These are phyloP conservation scores for Plagodis pulveraria DNA, from an alignment of 2,888 invertebrate species.

Conservation along the genomic window DNA sequence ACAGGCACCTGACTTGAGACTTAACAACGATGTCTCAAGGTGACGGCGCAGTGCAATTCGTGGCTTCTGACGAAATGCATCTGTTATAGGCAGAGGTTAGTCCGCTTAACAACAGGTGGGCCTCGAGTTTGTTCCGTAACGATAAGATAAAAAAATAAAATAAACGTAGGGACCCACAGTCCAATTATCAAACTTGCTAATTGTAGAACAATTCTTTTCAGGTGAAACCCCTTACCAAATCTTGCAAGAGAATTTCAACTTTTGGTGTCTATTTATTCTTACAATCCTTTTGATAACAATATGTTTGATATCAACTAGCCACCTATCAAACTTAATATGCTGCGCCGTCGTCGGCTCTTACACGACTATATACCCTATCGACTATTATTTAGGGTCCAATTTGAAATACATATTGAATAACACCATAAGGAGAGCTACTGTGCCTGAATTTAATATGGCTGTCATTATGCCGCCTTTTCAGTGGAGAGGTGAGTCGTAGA, in stretches of 20 bases:
- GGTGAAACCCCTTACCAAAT: background rate
- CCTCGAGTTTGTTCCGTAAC: too few species aligned
- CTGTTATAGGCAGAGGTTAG: too few species aligned
- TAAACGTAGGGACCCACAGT: too few species aligned
- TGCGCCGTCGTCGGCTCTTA: slow-evolving; percentile 88
- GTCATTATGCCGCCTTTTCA: slow-evolving; percentile 86
- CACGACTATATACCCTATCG: slow-evolving; percentile 85
- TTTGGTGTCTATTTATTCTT: slow-evolving; percentile 86
- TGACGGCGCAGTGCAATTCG: too few species aligned
- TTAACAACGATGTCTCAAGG: too few species aligned
- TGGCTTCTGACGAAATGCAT: too few species aligned
- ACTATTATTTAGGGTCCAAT: slow-evolving; percentile 87
- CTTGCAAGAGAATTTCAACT: slow-evolving; percentile 82
- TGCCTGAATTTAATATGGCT: slow-evolving; percentile 84
- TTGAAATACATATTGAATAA: slow-evolving; percentile 89
- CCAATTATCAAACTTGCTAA: too few species aligned
- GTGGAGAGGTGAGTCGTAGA: slow-evolving; percentile 75
- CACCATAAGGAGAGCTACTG: slow-evolving; percentile 85
- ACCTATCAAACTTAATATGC: slow-evolving; percentile 85
- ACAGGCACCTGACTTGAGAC: too few species aligned
- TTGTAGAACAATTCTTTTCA: background rate
- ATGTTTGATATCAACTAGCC: slow-evolving; percentile 75
- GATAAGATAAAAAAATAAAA: too few species aligned
- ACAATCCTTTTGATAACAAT: slow-evolving; percentile 79
- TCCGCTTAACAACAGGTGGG: too few species aligned